Evolutionary conservation across 2,797 vertebrate species (phyloP).

Genomic region (Anguilla obscura): DNA sequence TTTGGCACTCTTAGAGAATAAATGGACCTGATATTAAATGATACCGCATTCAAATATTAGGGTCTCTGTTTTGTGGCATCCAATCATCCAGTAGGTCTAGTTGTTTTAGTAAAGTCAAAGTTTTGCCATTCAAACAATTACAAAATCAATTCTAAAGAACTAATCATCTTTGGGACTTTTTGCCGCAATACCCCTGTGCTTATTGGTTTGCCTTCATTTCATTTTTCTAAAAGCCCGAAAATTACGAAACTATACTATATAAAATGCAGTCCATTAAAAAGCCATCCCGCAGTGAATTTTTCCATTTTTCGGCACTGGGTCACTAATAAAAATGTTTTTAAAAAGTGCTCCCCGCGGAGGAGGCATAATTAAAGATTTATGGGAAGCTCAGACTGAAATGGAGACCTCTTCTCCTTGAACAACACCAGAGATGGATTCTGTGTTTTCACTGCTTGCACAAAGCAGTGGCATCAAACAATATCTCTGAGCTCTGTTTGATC

Average conservation of each 20-base stretch:
- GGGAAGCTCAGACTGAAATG: neutral
- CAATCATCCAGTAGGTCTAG: neutral
- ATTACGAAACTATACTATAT: neutral
- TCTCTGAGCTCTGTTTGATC: constrained; percentile 28
- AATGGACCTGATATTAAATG: constrained; percentile 20
- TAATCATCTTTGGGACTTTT: neutral
- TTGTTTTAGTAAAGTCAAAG: neutral
- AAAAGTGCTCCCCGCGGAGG: neutral
- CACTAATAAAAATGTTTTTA: neutral
- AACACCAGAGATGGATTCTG: constrained; percentile 16
- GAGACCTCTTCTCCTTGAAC: neutral
- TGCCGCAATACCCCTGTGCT: neutral
- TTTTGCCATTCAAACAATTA: neutral
- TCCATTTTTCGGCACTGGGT: neutral
- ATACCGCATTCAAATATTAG: constrained; percentile 21
- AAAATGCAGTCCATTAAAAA: neutral
- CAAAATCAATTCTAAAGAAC: neutral
- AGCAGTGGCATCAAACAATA: constrained; percentile 27
- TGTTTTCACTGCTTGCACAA: neutral
- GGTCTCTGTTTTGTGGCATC: neutral
- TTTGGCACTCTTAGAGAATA: constrained; percentile 28
- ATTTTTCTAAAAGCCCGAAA: neutral
- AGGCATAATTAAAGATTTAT: constrained; percentile 5
- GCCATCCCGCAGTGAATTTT: neutral
- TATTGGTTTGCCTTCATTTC: neutral